Percentiles rank a stretch among this genome's conserved stretches.
phyloP scores from a whole-genome alignment of 2,113 vertebrate species.

The Atherinomorus stipes region DNA sequence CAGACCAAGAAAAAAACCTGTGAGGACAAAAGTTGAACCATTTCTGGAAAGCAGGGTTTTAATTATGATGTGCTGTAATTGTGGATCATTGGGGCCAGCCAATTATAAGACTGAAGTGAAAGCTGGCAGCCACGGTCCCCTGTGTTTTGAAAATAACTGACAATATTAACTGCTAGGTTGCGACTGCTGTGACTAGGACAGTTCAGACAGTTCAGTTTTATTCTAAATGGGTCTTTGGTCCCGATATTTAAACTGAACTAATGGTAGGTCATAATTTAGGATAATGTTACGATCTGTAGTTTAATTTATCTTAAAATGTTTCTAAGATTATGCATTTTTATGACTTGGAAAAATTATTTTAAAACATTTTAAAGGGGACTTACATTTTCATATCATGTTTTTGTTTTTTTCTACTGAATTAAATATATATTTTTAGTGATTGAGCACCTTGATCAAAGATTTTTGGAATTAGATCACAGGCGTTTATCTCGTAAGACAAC shows the following conservation, averaged over 20 bases:
- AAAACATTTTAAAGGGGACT: too few relatives aligned
- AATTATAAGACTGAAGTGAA: constrained; percentile 63
- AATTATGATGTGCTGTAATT: constrained; percentile 79
- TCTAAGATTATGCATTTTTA: not conserved
- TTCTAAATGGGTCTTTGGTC: constrained; percentile 45
- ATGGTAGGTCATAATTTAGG: not conserved
- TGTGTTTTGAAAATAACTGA: constrained; percentile 63
- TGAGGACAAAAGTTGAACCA: constrained; percentile 66
- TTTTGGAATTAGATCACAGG: too few relatives aligned
- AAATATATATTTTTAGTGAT: too few relatives aligned
- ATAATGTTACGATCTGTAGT: not conserved
- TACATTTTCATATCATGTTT: too few relatives aligned
- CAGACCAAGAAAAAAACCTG: constrained; percentile 26
- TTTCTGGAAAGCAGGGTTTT: constrained; percentile 66
- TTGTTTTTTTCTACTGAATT: too few relatives aligned
- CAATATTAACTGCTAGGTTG: constrained; percentile 56
- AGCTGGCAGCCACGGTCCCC: constrained; percentile 42
- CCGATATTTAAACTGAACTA: not conserved
- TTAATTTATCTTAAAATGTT: not conserved
- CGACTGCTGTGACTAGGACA: constrained; percentile 48
- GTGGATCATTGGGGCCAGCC: constrained; percentile 69
- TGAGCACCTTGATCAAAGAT: too few relatives aligned
- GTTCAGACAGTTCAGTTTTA: constrained; percentile 60
- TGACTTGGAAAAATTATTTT: too few relatives aligned
- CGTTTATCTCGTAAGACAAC: too few relatives aligned